These are phyloP conservation scores for Anguilla megastoma DNA, from an alignment of 2,797 vertebrate genomes.

Conservation along the genomic window DNA sequence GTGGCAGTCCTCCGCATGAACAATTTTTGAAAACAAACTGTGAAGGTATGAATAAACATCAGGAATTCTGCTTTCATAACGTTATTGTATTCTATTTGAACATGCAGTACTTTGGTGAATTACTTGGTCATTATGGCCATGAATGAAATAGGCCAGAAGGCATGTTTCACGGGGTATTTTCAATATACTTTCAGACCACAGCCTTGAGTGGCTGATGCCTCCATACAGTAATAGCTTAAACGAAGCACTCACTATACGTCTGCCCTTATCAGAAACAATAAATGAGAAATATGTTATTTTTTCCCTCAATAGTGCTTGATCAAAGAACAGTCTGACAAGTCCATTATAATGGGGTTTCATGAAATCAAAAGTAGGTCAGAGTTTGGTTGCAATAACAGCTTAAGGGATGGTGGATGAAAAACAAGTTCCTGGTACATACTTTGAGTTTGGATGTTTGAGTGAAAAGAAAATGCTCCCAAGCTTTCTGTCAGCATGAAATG, in stretches of 20 bases:
- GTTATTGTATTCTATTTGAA: neutral
- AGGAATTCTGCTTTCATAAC: neutral
- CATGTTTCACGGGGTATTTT: neutral
- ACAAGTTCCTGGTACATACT: neutral
- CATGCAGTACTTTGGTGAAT: neutral
- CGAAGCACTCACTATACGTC: neutral
- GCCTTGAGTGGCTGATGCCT: neutral
- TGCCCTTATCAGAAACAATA: neutral
- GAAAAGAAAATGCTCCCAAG: neutral
- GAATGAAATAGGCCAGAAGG: neutral
- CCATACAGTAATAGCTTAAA: neutral
- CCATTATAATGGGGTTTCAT: neutral
- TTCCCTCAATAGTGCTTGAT: neutral
- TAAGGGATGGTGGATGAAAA: neutral
- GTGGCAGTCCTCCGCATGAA: neutral
- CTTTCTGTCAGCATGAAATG: neutral
- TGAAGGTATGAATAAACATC: neutral
- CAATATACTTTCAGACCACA: neutral
- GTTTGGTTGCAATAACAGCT: neutral
- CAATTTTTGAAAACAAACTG: neutral
- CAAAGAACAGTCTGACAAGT: neutral
- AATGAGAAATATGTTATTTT: neutral
- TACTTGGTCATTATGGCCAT: neutral
- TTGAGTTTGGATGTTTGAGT: neutral
- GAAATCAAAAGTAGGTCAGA: neutral